phyloP scores from a whole-genome alignment of 2,888 invertebrate genomes.

The Drosophila siamana region DNA sequence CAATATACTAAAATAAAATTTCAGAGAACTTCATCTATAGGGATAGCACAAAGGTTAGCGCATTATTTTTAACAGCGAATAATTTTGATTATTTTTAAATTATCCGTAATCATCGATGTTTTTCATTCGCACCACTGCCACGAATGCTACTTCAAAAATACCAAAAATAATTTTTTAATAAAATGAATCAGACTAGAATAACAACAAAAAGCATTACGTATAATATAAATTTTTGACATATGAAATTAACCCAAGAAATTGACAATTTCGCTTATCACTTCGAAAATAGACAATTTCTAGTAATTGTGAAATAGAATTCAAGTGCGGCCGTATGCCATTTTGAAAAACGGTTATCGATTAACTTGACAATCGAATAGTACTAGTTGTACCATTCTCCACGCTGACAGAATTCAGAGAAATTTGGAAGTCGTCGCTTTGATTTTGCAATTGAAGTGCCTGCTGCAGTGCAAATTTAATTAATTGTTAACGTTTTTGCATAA shows the following conservation, averaged over 20 bases:
- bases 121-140: constrained; percentile 23
- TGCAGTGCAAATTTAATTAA: background rate
- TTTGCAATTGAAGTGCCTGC: constrained; percentile 8
- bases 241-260: background rate
- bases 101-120: no score
- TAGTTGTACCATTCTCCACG: constrained; percentile 50
- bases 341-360: constrained; percentile 19
- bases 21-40: no score
- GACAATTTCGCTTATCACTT: background rate
- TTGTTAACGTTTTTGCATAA: constrained; percentile 15
- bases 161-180: constrained; percentile 18
- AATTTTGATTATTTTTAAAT: no score
- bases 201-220: background rate
- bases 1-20: background rate
- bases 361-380: constrained; percentile 37
- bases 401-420: constrained; percentile 56
- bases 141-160: constrained; percentile 19
- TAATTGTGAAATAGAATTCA: constrained; percentile 13
- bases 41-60: no score
- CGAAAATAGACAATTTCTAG: background rate
- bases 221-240: constrained; percentile 12
- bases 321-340: constrained; percentile 13
- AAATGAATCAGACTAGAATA: background rate
- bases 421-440: constrained; percentile 28
- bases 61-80: no score